Percentiles rank a stretch among this genome's conserved stretches.
phyloP scores from a whole-genome alignment of 2,888 invertebrate species.

The Eupithecia dodoneata region DNA sequence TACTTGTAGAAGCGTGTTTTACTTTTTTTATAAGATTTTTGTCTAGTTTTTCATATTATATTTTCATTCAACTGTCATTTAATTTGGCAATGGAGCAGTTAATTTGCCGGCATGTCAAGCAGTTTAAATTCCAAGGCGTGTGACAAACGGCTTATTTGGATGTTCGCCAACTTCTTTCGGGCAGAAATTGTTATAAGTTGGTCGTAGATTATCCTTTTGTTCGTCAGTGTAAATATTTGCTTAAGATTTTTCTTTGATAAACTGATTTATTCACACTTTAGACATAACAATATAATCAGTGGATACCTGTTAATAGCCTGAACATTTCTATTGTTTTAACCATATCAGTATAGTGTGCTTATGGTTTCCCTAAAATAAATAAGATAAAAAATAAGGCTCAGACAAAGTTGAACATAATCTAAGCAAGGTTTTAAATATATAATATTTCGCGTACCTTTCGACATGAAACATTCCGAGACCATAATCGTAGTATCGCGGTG shows the following conservation, averaged over 20 bases:
- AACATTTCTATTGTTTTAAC: too few relatives aligned
- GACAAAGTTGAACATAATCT: background rate
- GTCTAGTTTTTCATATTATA: background rate
- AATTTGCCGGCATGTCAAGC: constrained; percentile 20
- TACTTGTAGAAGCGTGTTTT: background rate
- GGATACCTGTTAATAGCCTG: too few relatives aligned
- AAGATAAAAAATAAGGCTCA: background rate
- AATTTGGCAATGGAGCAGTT: constrained; percentile 22
- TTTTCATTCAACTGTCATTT: background rate
- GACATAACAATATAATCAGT: background rate
- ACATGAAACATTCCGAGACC: background rate
- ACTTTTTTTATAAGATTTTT: background rate
- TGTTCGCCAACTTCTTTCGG: constrained; percentile 18
- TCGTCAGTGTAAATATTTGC: constrained; percentile 6
- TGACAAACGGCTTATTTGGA: constrained; percentile 24
- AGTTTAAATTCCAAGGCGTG: constrained; percentile 17
- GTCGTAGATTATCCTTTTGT: constrained; percentile 3
- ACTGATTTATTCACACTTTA: background rate
- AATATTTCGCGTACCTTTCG: background rate
- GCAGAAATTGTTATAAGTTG: constrained; percentile 18
- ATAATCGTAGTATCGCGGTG: background rate
- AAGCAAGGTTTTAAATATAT: background rate
- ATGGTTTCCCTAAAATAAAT: too few relatives aligned
- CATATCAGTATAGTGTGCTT: too few relatives aligned
- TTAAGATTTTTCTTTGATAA: background rate